A percentile compares a stretch with the other conserved stretches of the same genome.
Evolutionary conservation across 2,888 invertebrate species (phyloP).

Genomic region (Tetanocera ferruginea): DNA sequence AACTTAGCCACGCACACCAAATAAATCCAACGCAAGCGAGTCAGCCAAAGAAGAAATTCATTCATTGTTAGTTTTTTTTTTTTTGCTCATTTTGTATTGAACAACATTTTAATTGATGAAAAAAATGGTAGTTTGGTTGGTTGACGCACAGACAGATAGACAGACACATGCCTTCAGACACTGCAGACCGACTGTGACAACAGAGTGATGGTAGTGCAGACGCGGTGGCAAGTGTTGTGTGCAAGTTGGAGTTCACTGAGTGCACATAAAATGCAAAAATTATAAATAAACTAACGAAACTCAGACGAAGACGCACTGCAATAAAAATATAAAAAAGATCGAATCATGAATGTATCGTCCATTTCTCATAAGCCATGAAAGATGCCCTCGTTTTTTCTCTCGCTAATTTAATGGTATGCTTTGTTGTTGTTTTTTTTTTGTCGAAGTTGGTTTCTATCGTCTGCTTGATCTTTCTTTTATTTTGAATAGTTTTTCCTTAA

Average conservation of each 20-base stretch:
- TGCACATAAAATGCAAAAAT: conserved; percentile 12
- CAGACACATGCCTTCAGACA: not conserved
- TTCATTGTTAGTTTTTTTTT: conserved; percentile 8
- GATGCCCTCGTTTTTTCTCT: conserved; percentile 6
- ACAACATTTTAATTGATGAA: conserved; percentile 26
- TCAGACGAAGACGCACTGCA: not conserved
- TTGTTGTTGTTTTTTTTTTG: not conserved
- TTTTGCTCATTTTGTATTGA: conserved; percentile 6
- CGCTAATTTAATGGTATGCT: not conserved
- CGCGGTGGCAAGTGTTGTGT: conserved; percentile 7
- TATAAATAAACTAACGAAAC: conserved; percentile 10
- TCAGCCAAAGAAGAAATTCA: conserved; percentile 25
- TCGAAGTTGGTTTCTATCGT: too few species aligned
- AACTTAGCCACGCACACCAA: conserved; percentile 38
- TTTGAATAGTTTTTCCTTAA: not conserved
- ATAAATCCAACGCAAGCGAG: not conserved
- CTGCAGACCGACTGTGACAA: conserved; percentile 12
- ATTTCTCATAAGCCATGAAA: conserved; percentile 10
- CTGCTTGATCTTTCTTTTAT: not conserved
- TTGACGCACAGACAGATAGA: conserved; percentile 10
- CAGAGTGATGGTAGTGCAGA: not conserved
- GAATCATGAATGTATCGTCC: not conserved
- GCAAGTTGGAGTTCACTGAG: not conserved
- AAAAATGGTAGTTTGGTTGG: not conserved
- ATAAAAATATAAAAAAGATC: not conserved